Percentiles rank a stretch among this genome's conserved stretches.
These are phyloP conservation scores for Neolamprologus variostigma DNA, from an alignment of 2,113 vertebrate species.

Conservation along the genomic window DNA sequence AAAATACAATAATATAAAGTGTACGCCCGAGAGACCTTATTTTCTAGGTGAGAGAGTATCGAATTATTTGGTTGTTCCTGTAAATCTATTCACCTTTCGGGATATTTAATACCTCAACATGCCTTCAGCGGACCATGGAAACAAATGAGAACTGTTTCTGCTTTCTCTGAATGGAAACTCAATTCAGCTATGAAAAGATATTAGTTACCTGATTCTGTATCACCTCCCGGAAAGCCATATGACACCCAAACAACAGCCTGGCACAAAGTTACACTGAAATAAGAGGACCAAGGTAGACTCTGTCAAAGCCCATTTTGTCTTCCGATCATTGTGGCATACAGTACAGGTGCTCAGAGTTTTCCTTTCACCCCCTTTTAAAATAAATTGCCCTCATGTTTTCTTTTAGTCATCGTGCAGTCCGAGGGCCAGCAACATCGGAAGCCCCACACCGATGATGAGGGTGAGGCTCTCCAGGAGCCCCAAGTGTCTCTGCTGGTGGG, in stretches of 20 bases:
- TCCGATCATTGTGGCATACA: neutral
- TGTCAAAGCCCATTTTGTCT: neutral
- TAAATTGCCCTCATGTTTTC: neutral
- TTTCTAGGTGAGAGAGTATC: neutral
- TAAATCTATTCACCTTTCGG: neutral
- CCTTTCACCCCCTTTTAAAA: neutral
- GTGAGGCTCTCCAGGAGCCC: slow-evolving; percentile 67
- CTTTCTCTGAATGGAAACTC: neutral
- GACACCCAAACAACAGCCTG: neutral
- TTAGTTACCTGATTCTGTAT: neutral
- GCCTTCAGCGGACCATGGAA: neutral
- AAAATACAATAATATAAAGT: neutral
- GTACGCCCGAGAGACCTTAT: neutral
- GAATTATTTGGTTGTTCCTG: neutral
- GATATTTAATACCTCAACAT: neutral
- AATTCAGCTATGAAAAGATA: neutral
- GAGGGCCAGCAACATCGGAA: slow-evolving; percentile 72
- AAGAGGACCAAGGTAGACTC: neutral
- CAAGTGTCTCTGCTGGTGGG: slow-evolving; percentile 32
- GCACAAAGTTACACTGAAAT: neutral
- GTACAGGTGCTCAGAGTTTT: neutral
- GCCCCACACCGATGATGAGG: slow-evolving; percentile 56
- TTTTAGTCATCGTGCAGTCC: slow-evolving; percentile 62
- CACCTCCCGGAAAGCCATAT: neutral
- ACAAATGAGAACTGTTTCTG: neutral